Percentiles rank a stretch among this genome's conserved stretches.
Evolutionary conservation across 2,888 invertebrate species (phyloP).

Genomic region (Steromphala cineraria): DNA sequence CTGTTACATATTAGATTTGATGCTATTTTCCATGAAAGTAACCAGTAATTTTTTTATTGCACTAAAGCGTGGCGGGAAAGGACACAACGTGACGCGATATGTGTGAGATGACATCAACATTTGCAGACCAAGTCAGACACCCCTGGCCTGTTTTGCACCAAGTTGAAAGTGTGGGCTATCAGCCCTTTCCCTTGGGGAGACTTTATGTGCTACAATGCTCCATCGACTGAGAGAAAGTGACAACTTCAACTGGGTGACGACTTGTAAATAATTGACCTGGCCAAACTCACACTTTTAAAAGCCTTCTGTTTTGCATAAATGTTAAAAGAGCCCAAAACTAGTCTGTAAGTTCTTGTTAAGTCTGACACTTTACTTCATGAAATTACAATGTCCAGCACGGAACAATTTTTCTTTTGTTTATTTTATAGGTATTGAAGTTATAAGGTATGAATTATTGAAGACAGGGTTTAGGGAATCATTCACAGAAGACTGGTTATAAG

Average conservation of each 20-base stretch:
- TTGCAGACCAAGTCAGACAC: background rate
- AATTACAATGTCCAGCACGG: no score
- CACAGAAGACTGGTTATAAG: no score
- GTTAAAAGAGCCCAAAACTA: background rate
- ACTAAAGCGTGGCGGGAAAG: background rate
- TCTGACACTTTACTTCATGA: background rate
- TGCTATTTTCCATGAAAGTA: background rate
- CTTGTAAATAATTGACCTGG: constrained; percentile 14
- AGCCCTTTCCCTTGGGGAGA: background rate
- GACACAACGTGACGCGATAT: background rate
- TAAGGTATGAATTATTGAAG: no score
- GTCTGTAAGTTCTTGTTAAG: background rate
- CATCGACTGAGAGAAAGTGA: constrained; percentile 5
- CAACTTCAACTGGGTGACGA: background rate
- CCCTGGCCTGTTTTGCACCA: background rate
- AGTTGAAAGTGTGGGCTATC: background rate
- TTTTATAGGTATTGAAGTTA: no score
- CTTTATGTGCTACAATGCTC: background rate
- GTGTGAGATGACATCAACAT: constrained; percentile 13
- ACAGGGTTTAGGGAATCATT: no score
- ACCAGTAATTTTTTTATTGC: background rate
- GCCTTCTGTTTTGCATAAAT: background rate
- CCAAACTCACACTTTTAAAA: constrained; percentile 11
- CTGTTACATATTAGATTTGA: background rate
- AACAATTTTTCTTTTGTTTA: no score